Percentiles rank a stretch among this genome's conserved stretches.
phyloP scores from a whole-genome alignment of 2,113 vertebrate species.

The Petaurus breviceps region DNA sequence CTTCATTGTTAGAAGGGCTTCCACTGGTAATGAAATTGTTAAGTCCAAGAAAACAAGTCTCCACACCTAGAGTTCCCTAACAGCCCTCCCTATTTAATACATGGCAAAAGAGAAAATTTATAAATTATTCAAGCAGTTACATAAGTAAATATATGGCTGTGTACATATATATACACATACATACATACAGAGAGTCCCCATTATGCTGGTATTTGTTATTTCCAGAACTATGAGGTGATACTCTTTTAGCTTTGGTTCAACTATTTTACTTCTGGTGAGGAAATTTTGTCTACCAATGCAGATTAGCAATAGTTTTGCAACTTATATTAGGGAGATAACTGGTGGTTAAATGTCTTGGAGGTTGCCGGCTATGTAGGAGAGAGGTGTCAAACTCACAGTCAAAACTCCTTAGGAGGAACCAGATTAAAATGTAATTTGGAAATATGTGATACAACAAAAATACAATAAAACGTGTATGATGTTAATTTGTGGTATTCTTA shows the following conservation, averaged over 20 bases:
- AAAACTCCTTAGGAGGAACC: neutral
- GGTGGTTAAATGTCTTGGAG: neutral
- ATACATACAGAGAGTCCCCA: neutral
- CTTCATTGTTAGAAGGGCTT: neutral
- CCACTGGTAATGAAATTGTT: neutral
- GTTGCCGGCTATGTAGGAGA: neutral
- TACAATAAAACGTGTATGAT: neutral
- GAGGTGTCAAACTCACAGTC: neutral
- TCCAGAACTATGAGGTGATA: neutral
- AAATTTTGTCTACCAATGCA: neutral
- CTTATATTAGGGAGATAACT: neutral
- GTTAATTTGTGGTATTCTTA: neutral
- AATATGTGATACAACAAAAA: neutral
- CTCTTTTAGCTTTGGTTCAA: neutral
- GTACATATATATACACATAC: neutral
- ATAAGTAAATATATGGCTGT: neutral
- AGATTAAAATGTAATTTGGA: neutral
- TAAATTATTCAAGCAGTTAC: neutral
- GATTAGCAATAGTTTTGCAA: neutral
- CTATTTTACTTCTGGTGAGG: neutral
- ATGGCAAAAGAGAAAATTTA: neutral
- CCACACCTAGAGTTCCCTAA: neutral
- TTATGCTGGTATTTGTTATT: neutral
- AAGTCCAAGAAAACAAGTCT: neutral
- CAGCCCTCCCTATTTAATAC: neutral